Percentiles rank a stretch among this genome's conserved stretches.
These are phyloP conservation scores for Nixonia krombeini DNA, from an alignment of 1,140 invertebrate species.

Conservation along the genomic window DNA sequence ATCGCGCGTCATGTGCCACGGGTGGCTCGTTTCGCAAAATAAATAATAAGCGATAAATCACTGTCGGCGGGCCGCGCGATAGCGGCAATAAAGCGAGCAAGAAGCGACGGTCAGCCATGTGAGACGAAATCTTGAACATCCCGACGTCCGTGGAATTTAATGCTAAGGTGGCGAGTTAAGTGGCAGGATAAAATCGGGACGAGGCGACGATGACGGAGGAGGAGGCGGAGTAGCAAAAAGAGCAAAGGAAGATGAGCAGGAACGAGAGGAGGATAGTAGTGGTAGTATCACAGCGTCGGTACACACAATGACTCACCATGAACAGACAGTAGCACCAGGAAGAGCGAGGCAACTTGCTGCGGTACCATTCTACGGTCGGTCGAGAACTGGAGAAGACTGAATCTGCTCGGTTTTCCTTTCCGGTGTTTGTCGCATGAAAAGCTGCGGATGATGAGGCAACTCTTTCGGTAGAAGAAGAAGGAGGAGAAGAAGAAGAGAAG, in stretches of 20 bases:
- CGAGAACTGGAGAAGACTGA: conserved; percentile 42
- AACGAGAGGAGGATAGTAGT: conserved; percentile 9
- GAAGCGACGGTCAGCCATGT: conserved; percentile 4
- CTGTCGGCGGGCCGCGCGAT: conserved; percentile 11
- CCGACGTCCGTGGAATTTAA: conserved; percentile 13
- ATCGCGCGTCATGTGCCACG: neutral
- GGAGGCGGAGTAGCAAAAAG: conserved; percentile 6
- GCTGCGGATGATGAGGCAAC: conserved; percentile 33
- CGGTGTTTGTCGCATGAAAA: conserved; percentile 48
- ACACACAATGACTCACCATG: conserved; percentile 58
- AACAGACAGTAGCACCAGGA: conserved; percentile 59
- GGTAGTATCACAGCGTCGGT: too few species aligned
- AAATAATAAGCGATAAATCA: conserved; percentile 38
- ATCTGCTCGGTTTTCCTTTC: conserved; percentile 40
- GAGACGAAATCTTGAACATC: conserved; percentile 15
- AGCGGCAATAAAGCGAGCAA: neutral
- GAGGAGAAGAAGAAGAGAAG: conserved; percentile 46
- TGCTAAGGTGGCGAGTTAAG: conserved; percentile 19
- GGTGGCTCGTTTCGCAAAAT: conserved; percentile 10
- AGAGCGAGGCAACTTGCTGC: conserved; percentile 53
- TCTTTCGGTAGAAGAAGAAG: conserved; percentile 14
- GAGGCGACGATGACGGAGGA: conserved; percentile 1
- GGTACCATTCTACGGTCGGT: conserved; percentile 54
- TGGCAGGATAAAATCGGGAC: conserved; percentile 19
- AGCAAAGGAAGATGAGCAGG: conserved; percentile 4